Evolutionary conservation across 2,797 vertebrate species (phyloP), one percentile per base, ranked within the genome.

Genomic region (Ctenosaura bakeri): DNA sequence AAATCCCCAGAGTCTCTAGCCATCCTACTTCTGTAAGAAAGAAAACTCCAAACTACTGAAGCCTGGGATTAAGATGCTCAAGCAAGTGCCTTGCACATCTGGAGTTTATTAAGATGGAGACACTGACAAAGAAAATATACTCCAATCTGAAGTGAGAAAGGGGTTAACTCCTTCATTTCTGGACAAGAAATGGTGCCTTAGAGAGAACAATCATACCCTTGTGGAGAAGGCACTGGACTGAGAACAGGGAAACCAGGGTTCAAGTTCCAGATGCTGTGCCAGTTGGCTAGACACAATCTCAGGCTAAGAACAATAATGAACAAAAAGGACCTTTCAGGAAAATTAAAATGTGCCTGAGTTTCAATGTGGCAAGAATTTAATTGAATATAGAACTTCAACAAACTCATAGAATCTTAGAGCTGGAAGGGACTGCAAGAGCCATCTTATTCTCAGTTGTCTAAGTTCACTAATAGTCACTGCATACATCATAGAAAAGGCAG

Each of bases 61-160:
- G 93, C 90, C 90, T 86, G 91, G 94, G 95, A 95, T 95, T 95
- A 95, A 93, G 96, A 92, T 91, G 88, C 93, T 95, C 90, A 84
- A 78, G 78, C 4, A 0, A 91, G 94, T 94, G 90, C 86, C 93
- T 93, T 82, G 38, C 91, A 95, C 96, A 96, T 96, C 96, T 96
- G 95, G 94, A 95, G 93, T 87, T 86, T 85, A 95, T 96, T 96
- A 96, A 89, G 89, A 93, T 0, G 1, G 91, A 94, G 92, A 88
- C 59, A 90, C 59, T 94, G 94, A 93, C 92, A 94, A 91, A 91
- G 88, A 95, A 95, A 95, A 94, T 69, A 92, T 85, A 87, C 86
- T 74, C 6, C 0, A 73, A 84, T 91, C 93, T 93, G 89, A 92
- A 93, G 89, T 1, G 0, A 88, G 54, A 38, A 82, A 92, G 59